A percentile compares a stretch with the other conserved stretches of the same genome.
These are phyloP conservation scores for Hypocryptadius cinnamomeus DNA, from an alignment of 2,113 vertebrate species.

Conservation along the genomic window DNA sequence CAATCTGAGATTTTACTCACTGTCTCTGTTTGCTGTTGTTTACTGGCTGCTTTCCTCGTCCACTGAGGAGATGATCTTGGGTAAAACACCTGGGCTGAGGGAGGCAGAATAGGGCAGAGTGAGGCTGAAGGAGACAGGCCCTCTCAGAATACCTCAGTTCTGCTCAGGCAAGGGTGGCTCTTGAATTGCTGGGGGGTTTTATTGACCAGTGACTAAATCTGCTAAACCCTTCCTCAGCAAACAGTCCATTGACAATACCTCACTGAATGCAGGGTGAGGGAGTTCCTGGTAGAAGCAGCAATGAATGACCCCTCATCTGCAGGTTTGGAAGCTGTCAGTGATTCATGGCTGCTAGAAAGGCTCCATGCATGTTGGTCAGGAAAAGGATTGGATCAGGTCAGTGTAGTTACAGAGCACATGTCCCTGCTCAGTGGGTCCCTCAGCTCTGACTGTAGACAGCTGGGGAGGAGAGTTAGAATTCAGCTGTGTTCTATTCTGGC, in stretches of 20 bases:
- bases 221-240: not conserved
- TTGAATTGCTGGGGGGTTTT: not conserved
- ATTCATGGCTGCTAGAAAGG: not conserved
- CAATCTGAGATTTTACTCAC: not conserved
- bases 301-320: fast-evolving
- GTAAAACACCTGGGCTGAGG: not conserved
- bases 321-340: not conserved
- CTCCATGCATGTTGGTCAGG: not conserved
- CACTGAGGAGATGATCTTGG: not conserved
- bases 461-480: not conserved
- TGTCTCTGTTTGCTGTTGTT: not conserved
- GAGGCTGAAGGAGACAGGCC: not conserved
- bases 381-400: not conserved
- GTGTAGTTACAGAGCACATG: not conserved
- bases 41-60: not conserved
- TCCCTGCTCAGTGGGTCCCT: not conserved
- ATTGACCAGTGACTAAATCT: not conserved
- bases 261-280: not conserved
- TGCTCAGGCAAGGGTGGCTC: not conserved
- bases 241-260: not conserved
- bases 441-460: not conserved
- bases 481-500: not conserved
- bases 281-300: not conserved
- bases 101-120: not conserved
- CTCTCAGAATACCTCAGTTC: not conserved